Conservation (phyloP, 2,888 invertebrate genomes). For the Colostygia pectinataria region DNA sequence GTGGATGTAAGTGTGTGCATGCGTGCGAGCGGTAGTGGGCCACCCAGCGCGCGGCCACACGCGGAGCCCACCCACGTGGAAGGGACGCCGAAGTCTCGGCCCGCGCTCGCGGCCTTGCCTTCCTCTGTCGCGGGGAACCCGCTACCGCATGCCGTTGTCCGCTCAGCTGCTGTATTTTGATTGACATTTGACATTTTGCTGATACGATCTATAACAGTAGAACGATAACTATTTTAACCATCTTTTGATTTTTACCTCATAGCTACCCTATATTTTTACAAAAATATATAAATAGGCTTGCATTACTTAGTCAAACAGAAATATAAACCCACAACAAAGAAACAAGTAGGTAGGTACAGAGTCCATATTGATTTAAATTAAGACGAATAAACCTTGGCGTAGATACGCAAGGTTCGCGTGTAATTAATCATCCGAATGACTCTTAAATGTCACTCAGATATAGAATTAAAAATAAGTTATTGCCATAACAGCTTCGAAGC, state of each 20-base stretch:
- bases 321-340: no score
- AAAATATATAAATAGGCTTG: no score
- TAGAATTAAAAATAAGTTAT: constrained; percentile 14
- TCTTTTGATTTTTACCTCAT: constrained; percentile 12
- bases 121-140: constrained; percentile 33
- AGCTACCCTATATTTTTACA: no score
- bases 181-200: constrained; percentile 64
- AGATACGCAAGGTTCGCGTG: constrained; percentile 1
- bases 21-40: constrained; percentile 70
- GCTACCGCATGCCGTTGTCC: constrained; percentile 34
- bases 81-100: constrained; percentile 68
- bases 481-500: constrained; percentile 11
- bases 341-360: no score
- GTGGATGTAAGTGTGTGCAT: constrained; percentile 66
- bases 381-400: constrained; percentile 7
- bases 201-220: constrained; percentile 21
- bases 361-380: no score
- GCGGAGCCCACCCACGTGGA: constrained; percentile 80
- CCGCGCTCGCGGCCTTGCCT: constrained; percentile 47
- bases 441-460: constrained; percentile 20
- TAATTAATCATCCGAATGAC: constrained; percentile 23
- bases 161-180: constrained; percentile 43
- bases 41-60: constrained; percentile 82
- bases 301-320: no score
- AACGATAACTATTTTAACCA: constrained; percentile 15